Conservation (phyloP, 2,797 vertebrate genomes). For the Lithobates sylvaticus region DNA sequence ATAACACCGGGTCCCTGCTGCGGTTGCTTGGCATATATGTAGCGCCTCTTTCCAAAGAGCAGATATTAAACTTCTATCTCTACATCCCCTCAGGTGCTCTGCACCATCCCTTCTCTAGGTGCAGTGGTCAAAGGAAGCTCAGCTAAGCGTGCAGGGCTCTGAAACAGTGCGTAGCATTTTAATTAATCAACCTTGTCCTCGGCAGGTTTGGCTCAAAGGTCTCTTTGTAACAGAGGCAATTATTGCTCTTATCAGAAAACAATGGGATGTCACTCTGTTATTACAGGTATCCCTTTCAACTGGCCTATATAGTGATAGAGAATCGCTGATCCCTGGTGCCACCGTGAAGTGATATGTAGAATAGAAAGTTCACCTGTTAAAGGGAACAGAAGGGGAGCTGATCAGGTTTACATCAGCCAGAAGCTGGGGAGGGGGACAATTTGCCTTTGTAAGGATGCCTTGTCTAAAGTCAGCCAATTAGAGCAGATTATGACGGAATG, state of each 20-base stretch:
- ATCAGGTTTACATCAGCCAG: slow-evolving; percentile 32
- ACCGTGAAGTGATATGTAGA: slow-evolving; percentile 53
- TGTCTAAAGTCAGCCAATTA: slow-evolving; percentile 55
- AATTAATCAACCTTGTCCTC: slow-evolving; percentile 67
- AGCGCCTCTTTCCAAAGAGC: slow-evolving; percentile 62
- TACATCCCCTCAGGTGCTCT: slow-evolving; percentile 64
- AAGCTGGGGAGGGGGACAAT: slow-evolving; percentile 14
- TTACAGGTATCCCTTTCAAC: slow-evolving; percentile 61
- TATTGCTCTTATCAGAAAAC: slow-evolving; percentile 66
- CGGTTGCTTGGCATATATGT: slow-evolving; percentile 58
- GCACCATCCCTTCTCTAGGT: slow-evolving; percentile 61
- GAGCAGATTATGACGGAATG: slow-evolving; percentile 44
- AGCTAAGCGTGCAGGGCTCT: slow-evolving; percentile 66
- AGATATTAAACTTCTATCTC: slow-evolving; percentile 63
- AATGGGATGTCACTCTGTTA: slow-evolving; percentile 61
- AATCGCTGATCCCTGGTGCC: slow-evolving; percentile 55
- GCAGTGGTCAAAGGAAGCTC: slow-evolving; percentile 65
- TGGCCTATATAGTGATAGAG: slow-evolving; percentile 59
- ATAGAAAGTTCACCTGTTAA: slow-evolving; percentile 55
- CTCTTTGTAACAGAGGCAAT: slow-evolving; percentile 67
- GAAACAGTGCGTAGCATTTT: slow-evolving; percentile 63
- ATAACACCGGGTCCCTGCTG: slow-evolving; percentile 42
- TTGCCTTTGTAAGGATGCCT: slow-evolving; percentile 42
- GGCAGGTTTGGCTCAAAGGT: slow-evolving; percentile 64
- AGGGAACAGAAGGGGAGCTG: slow-evolving; percentile 63